Evolutionary conservation across 2,888 invertebrate species (phyloP).

Genomic region (Pachliopta kotzebuea): DNA sequence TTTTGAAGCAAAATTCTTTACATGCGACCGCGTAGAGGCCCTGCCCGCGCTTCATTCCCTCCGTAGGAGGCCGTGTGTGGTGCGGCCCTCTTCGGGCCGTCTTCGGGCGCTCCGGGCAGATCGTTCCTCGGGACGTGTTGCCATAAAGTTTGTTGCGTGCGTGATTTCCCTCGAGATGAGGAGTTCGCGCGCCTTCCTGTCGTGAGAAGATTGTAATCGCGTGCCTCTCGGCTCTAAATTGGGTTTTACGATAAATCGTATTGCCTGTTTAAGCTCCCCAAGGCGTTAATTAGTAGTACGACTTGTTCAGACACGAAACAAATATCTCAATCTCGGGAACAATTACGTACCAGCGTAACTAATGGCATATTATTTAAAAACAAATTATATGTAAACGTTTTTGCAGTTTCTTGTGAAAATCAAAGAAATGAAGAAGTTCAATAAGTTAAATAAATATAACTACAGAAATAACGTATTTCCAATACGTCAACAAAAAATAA

Average conservation of each 20-base stretch:
- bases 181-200: conserved; percentile 80
- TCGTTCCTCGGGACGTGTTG: conserved; percentile 75
- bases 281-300: conserved; percentile 74
- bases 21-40: conserved; percentile 67
- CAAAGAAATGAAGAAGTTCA: background rate
- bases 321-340: conserved; percentile 47
- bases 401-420: background rate
- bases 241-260: conserved; percentile 77
- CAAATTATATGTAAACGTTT: background rate
- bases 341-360: conserved; percentile 13
- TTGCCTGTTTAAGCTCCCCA: conserved; percentile 69
- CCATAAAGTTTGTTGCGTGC: conserved; percentile 81
- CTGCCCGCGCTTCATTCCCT: conserved; percentile 70
- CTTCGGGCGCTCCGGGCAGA: conserved; percentile 70
- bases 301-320: conserved; percentile 56
- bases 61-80: conserved; percentile 67
- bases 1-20: conserved; percentile 40
- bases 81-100: conserved; percentile 38
- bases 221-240: conserved; percentile 78
- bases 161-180: conserved; percentile 81
- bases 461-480: background rate
- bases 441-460: background rate
- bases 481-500: background rate
- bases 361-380: conserved; percentile 10
- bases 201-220: conserved; percentile 81